A percentile compares a stretch with the other conserved stretches of the same genome.
Conservation (phyloP, 2,888 invertebrate species). For the Sabatieria punctata region DNA sequence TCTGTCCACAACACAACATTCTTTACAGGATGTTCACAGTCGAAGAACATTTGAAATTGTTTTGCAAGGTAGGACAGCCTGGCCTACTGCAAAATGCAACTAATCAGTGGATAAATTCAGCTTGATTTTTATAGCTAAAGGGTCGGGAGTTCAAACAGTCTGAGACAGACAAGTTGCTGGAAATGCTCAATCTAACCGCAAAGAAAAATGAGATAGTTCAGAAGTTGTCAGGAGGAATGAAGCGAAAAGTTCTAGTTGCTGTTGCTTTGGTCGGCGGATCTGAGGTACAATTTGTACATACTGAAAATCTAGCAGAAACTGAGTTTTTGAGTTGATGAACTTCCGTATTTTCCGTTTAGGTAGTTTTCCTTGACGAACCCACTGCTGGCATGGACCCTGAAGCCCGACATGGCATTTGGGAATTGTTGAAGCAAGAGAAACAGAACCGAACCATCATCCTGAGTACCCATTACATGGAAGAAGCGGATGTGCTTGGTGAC, state of each 20-base stretch:
- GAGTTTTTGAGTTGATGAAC: too few relatives aligned
- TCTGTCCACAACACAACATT: too few relatives aligned
- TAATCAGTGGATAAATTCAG: neutral
- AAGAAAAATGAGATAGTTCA: conserved; percentile 44
- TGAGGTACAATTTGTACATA: conserved; percentile 33
- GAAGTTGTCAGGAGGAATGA: conserved; percentile 56
- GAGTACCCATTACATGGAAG: conserved; percentile 77
- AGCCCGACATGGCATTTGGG: conserved; percentile 50
- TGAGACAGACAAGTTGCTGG: conserved; percentile 48
- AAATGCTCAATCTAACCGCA: conserved; percentile 46
- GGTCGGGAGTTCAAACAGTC: conserved; percentile 38
- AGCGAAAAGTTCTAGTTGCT: conserved; percentile 53
- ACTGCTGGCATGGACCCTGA: conserved; percentile 43
- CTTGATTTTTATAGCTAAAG: conserved; percentile 42
- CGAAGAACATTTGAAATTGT: too few relatives aligned
- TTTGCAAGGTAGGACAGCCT: too few relatives aligned
- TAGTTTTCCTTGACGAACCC: conserved; percentile 42
- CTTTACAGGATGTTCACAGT: too few relatives aligned
- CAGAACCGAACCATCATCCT: conserved; percentile 52
- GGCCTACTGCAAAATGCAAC: too few relatives aligned
- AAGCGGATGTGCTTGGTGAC: conserved; percentile 47
- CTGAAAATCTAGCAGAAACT: too few relatives aligned
- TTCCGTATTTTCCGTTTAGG: too few relatives aligned
- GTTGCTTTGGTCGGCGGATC: conserved; percentile 55
- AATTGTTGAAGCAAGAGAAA: conserved; percentile 77